Conservation (phyloP, 2,113 vertebrate species). For the Calonectris borealis region DNA sequence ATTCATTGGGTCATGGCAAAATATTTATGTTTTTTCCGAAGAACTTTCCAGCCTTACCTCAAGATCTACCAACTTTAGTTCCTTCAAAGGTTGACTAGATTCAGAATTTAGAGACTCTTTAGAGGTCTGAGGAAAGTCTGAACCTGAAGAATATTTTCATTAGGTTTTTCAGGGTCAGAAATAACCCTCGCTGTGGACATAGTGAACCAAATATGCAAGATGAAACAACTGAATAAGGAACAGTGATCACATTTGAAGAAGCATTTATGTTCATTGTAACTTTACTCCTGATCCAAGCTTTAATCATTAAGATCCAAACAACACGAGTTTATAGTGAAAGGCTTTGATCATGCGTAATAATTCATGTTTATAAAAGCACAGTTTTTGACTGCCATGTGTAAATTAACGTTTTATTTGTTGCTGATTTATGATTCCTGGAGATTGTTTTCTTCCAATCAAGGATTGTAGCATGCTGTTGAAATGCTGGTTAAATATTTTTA, state of each 20-base stretch:
- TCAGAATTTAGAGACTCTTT: background rate
- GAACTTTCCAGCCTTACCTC: background rate
- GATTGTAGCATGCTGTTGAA: background rate
- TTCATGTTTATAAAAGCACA: background rate
- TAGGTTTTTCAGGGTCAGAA: background rate
- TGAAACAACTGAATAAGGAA: background rate
- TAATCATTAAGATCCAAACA: background rate
- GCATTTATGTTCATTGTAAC: background rate
- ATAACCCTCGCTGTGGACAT: background rate
- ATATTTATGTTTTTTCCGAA: background rate
- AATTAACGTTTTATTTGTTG: background rate
- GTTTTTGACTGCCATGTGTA: background rate
- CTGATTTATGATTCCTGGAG: background rate
- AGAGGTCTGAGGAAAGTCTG: background rate
- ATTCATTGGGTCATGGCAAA: background rate
- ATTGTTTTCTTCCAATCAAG: background rate
- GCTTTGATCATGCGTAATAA: background rate
- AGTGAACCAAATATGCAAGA: background rate
- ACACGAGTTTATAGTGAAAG: background rate
- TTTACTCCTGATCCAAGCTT: background rate
- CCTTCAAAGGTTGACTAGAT: background rate
- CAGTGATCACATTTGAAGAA: fast-evolving
- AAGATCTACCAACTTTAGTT: background rate
- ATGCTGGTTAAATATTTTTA: background rate
- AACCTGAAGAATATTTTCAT: background rate